A percentile compares a stretch with the other conserved stretches of the same genome.
phyloP scores from a whole-genome alignment of 1,140 invertebrate genomes.

The Drosophila gunungcola region DNA sequence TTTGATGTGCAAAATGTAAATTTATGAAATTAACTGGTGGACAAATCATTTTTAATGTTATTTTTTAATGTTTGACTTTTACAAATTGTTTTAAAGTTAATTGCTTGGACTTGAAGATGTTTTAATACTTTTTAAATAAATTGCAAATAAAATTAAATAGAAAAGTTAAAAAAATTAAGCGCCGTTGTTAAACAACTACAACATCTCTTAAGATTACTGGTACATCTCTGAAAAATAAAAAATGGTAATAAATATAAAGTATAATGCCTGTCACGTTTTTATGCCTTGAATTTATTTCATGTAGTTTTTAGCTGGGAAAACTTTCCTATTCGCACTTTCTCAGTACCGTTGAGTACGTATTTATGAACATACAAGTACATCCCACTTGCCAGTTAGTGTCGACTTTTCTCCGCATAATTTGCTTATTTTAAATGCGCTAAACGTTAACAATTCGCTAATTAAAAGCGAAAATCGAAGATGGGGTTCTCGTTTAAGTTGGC shows the following conservation, averaged over 20 bases:
- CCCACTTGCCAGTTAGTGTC: conserved; percentile 15
- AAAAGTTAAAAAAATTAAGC: too few relatives aligned
- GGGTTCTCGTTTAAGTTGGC: conserved; percentile 32
- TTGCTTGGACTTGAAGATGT: too few relatives aligned
- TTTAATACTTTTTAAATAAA: too few relatives aligned
- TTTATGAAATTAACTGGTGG: not conserved
- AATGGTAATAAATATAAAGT: not conserved
- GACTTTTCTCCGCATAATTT: conserved; percentile 55
- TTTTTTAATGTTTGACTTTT: too few relatives aligned
- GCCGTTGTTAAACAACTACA: too few relatives aligned
- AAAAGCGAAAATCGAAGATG: conserved; percentile 54
- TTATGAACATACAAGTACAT: not conserved
- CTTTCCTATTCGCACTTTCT: conserved; percentile 33
- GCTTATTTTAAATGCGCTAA: conserved; percentile 43
- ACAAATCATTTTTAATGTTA: not conserved
- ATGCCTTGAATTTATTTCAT: not conserved
- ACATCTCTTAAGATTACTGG: not conserved
- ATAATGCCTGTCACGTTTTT: not conserved
- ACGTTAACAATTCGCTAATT: conserved; percentile 46
- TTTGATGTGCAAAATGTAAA: not conserved
- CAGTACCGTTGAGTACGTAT: conserved; percentile 1
- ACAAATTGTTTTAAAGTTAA: too few relatives aligned
- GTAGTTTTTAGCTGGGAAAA: not conserved
- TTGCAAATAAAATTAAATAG: too few relatives aligned
- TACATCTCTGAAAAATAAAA: too few relatives aligned